Conservation (phyloP, 2,797 vertebrate species). For the Sarcoramphus papa region DNA sequence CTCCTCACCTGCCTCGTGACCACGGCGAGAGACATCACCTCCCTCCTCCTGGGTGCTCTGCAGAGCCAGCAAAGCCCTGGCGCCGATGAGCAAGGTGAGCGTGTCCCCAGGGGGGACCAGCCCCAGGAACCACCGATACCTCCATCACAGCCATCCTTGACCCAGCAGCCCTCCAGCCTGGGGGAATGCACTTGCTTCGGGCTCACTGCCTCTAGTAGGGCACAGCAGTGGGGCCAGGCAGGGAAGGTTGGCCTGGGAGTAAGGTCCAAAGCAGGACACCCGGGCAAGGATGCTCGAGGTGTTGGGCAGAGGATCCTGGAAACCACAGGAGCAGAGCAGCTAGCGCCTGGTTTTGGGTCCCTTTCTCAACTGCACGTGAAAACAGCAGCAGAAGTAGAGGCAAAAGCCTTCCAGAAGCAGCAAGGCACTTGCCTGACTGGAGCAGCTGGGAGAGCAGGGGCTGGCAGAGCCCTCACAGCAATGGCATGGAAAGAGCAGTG, state of each 20-base stretch:
- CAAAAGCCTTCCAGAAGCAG: not conserved
- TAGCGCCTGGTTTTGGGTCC: not conserved
- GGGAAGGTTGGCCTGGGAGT: not conserved
- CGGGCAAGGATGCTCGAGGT: not conserved
- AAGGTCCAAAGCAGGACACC: not conserved
- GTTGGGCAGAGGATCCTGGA: not conserved
- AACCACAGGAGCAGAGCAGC: not conserved
- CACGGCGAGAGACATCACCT: conserved; percentile 66
- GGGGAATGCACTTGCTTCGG: not conserved
- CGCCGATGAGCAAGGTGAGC: not conserved
- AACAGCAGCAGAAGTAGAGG: not conserved
- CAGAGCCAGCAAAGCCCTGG: conserved; percentile 31
- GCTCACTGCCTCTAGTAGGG: not conserved
- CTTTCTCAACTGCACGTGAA: not conserved
- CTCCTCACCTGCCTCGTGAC: conserved; percentile 75
- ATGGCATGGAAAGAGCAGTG: not conserved
- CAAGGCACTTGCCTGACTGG: accelerated
- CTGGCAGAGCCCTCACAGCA: not conserved
- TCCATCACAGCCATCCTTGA: not conserved
- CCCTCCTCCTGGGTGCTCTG: conserved; percentile 80
- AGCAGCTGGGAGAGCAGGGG: not conserved
- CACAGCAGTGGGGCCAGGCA: not conserved
- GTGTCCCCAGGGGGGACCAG: accelerated
- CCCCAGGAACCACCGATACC: not conserved
- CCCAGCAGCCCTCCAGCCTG: not conserved